Evolutionary conservation across 1,140 invertebrate species (phyloP), one percentile per base, ranked within the genome.

Genomic region (Panagrolaimus sp.): DNA sequence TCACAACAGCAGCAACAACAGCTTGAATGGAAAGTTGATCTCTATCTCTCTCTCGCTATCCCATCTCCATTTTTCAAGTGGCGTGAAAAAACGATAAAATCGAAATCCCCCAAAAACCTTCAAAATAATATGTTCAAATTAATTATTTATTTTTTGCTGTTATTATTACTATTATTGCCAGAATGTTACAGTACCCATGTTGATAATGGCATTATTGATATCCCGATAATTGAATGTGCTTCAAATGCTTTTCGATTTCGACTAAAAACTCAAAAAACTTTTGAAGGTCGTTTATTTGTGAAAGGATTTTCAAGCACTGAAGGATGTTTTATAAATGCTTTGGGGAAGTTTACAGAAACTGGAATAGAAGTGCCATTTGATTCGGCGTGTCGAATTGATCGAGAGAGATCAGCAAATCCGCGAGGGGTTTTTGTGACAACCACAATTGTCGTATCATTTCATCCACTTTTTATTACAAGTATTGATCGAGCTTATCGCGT

Each of bases 401-500:
- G 73, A 20, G 72, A 69, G 2, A 65, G 73, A 31, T 75, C 73
- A 9, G 44, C 75, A 20, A 74, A 74, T 45, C 73, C 73, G n/a
- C 42, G 63, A n/a, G 73, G 73, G 23, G 68, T 74, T 43, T 74
- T 72, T 61, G 73, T 74, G 27, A 38, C 72, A 11, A 20, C 67
- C 4, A 74, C 73, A 13, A 63, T 74, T 20, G 73, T 74, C 44
- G 71, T 74, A 20, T 74, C 72, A 1, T 74, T 74, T 53, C 72
- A 74, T 63, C 72, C 72, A 45, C 62, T 74, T 45, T 74, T 74
- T 71, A 57, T 74, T 9, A 74, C 73, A 16, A 74, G 74, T 44
- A 72, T 74, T 66, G 72, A 73, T 72, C 65, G 71, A n/a, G 73
- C 73, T 61, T 74, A 72, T 61, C 61, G 67, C 23, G 63, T 74